Evolutionary conservation across 2,113 vertebrate species (phyloP), one percentile per base, ranked within the genome.

Genomic region (Chionodraco myersi): DNA sequence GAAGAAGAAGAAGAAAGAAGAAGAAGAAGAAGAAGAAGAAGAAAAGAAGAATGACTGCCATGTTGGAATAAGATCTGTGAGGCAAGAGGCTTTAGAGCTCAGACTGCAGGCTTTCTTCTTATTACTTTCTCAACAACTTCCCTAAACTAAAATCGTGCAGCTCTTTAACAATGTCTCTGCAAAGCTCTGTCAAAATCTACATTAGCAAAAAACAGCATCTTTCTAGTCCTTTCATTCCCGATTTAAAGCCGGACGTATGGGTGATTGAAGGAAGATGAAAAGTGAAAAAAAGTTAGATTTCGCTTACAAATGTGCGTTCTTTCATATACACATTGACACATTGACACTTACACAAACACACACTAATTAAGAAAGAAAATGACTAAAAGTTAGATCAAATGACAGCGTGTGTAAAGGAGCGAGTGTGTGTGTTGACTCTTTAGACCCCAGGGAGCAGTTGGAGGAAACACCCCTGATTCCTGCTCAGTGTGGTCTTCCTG

Each of bases 31-130:
- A n/a, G n/a, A n/a, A n/a, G n/a, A n/a, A n/a, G n/a, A n/a, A n/a
- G n/a, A n/a, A n/a, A n/a, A n/a, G n/a, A n/a, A n/a, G n/a, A 84
- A 92, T 91, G 91, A 83, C 91, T 91, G 89, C 89, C 84, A 62
- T 77, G 86, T 65, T 92, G 90, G 86, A 91, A 30, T 67, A 90
- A 79, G 52, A 78, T 72, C 88, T 44, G 30, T 30, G 71, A 77
- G 85, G 76, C 73, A 77, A 69, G 14, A 87, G 57, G 70, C 65
- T 75, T 87, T 60, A 75, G 67, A 88, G 54, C 59, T 77, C 81
- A 72, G 59, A 80, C 79, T 61, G 81, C 48, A 63, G 41, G 14
- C 13, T 68, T 9, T 63, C 7, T 34, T 26, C 11, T 47, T 1
- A 11, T 21, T 65, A 53, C 5, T 74, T 41, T 70, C 18, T 64